These are phyloP conservation scores for Esox masquinongy DNA, from an alignment of 2,797 vertebrate species.

Conservation along the genomic window DNA sequence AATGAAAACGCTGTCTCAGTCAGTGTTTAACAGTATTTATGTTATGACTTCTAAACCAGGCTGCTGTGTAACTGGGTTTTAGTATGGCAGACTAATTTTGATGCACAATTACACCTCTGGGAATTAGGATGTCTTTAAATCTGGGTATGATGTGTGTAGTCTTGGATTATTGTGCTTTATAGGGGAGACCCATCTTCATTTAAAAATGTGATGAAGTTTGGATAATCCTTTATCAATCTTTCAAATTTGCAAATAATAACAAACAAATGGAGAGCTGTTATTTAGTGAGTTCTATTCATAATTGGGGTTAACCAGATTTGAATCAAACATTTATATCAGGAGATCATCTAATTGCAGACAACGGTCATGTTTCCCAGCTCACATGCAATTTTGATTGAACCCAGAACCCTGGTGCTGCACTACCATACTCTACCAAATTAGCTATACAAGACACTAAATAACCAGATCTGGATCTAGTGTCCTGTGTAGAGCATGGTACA, in stretches of 20 bases:
- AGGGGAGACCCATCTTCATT: slow-evolving; percentile 2
- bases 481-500: too few species aligned
- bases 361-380: too few species aligned
- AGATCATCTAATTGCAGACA: too few species aligned
- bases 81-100: slow-evolving; percentile 1
- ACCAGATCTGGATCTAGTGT: too few species aligned
- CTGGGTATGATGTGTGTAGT: neutral
- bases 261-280: neutral
- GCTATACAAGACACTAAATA: too few species aligned
- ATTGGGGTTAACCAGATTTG: too few species aligned
- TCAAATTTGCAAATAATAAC: neutral
- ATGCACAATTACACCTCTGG: neutral
- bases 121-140: neutral
- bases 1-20: neutral
- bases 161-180: neutral
- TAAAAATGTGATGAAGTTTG: neutral
- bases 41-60: slow-evolving; percentile 17
- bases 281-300: neutral
- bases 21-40: neutral
- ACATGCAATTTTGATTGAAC: too few species aligned
- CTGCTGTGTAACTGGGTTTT: slow-evolving; percentile 13
- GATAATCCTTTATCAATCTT: neutral
- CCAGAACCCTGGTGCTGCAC: too few species aligned
- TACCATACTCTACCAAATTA: too few species aligned
- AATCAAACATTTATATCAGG: too few species aligned